Conservation (phyloP, 2,888 invertebrate genomes). For the Drosophila hawaiiensis region DNA sequence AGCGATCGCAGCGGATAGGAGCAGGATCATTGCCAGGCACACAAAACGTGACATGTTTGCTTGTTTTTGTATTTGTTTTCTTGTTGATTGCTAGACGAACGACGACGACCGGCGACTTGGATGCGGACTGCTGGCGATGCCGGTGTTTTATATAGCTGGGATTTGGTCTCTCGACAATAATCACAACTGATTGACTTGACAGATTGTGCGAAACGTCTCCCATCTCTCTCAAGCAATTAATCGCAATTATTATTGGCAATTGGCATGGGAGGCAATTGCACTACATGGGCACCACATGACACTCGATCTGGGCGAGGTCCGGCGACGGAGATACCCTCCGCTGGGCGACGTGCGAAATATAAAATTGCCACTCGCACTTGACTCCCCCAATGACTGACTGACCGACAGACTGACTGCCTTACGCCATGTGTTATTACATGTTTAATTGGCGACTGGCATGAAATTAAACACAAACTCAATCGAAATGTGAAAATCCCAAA, state of each 20-base stretch:
- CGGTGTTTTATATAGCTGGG: constrained; percentile 60
- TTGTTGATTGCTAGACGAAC: constrained; percentile 19
- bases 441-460: constrained; percentile 65
- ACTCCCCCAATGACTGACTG: background rate
- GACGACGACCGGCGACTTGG: constrained; percentile 39
- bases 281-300: constrained; percentile 78
- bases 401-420: background rate
- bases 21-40: constrained; percentile 34
- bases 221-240: constrained; percentile 54
- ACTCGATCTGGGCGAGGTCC: constrained; percentile 63
- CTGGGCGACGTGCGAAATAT: constrained; percentile 70
- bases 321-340: constrained; percentile 75
- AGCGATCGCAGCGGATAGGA: constrained; percentile 27
- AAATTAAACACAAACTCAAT: constrained; percentile 33
- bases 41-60: constrained; percentile 60
- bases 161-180: background rate
- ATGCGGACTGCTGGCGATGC: constrained; percentile 25
- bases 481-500: constrained; percentile 32
- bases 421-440: constrained; percentile 31
- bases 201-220: constrained; percentile 45
- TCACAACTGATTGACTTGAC: constrained; percentile 38
- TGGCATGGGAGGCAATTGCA: constrained; percentile 62
- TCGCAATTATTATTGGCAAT: constrained; percentile 60
- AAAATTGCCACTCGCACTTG: background rate
- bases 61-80: background rate